Percentiles rank a stretch among this genome's conserved stretches.
phyloP scores from a whole-genome alignment of 1,140 invertebrate genomes.

The Plodia interpunctella region DNA sequence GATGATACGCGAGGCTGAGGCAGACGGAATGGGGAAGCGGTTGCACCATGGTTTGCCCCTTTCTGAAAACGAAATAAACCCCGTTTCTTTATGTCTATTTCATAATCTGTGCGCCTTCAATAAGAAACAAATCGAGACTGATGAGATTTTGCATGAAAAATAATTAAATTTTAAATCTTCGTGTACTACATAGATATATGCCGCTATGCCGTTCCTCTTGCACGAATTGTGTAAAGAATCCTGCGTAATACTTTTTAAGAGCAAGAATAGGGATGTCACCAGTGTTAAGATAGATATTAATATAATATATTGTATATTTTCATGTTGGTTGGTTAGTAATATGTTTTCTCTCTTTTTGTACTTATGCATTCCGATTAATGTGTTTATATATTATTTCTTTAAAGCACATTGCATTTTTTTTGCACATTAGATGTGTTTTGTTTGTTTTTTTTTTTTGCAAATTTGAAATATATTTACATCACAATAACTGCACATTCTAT shows the following conservation, averaged over 20 bases:
- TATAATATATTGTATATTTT: not conserved
- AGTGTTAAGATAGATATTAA: not conserved
- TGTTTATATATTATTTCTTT: not conserved
- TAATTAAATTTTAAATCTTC: too few species aligned
- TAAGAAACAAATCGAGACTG: too few species aligned
- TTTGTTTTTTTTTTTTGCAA: not conserved
- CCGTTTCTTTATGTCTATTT: too few species aligned
- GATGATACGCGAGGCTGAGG: too few species aligned
- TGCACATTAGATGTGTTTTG: constrained; percentile 2
- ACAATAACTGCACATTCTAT: not conserved
- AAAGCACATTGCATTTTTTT: not conserved
- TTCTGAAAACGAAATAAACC: too few species aligned
- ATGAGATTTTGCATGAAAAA: not conserved
- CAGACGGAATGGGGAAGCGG: too few species aligned
- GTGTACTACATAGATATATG: too few species aligned
- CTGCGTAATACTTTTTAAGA: not conserved
- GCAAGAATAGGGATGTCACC: not conserved
- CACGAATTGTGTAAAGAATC: not conserved
- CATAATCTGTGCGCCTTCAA: too few species aligned
- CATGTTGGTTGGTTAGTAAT: not conserved
- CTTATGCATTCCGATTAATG: not conserved
- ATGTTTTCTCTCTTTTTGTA: not conserved
- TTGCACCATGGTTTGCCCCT: too few species aligned
- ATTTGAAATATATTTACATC: not conserved
- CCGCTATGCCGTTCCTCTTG: not conserved